Evolutionary conservation across 2,113 vertebrate species (phyloP), one percentile per base, ranked within the genome.

Genomic region (Xerus inauris): DNA sequence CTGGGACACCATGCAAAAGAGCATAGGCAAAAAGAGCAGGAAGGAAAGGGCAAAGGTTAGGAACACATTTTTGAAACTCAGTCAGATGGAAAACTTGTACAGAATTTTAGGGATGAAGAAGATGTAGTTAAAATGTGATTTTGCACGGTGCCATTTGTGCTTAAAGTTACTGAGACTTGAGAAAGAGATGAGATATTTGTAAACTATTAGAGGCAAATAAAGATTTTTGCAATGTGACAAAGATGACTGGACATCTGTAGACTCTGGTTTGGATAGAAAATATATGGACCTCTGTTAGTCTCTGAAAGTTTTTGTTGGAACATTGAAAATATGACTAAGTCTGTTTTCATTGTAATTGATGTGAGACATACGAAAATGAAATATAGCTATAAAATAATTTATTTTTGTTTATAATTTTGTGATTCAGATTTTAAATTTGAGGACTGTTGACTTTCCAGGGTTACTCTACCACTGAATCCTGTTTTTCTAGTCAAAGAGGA

Each of bases 401-500:
- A 67, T 67, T 92, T 75, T 85, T 77, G 11, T 79, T 88, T 77
- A 26, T 82, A 87, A 57, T 93, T 95, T 88, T 89, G 76, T 59
- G 19, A 81, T 86, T 2, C 4, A 72, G 45, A 77, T 24, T 91
- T 97, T 89, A 77, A 54, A 83, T 87, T 93, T 81, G 77, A 22
- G 6, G 14, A 73, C 47, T 87, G n/a, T 92, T 95, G 91, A 91
- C 57, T 93, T 94, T 88, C 57, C 64, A 86, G 79, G 32, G 57
- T 62, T 97, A 69, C 26, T 90, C 30, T 96, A 91, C 49, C 19
- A 62, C 42, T 67, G 67, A 91, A 38, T 91, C 22, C 24, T 72
- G 8, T 45, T 69, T 94, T 94, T 93, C 76, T 96, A 92, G 73
- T 95, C 57, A 88, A 38, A 38, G 75, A 65, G 30, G 72, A 94